Percentiles rank a stretch among this genome's conserved stretches.
phyloP scores from a whole-genome alignment of 2,113 vertebrate genomes.

The Hippocampus comes region DNA sequence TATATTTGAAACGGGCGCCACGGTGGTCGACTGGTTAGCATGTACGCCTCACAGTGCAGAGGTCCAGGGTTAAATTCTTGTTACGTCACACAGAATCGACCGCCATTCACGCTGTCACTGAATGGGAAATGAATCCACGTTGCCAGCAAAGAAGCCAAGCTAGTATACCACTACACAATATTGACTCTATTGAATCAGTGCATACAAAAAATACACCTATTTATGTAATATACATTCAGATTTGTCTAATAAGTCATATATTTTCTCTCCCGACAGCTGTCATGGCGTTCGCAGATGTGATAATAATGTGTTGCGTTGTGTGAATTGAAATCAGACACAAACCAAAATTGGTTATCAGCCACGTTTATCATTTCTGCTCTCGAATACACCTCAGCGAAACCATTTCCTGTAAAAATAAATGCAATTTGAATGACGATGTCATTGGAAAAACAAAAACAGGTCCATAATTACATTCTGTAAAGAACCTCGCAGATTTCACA shows the following conservation, averaged over 20 bases:
- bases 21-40: too few species aligned
- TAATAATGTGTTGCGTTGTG: too few species aligned
- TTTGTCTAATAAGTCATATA: not conserved
- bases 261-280: not conserved
- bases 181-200: not conserved
- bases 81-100: too few species aligned
- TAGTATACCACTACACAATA: too few species aligned
- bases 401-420: slow-evolving; percentile 39
- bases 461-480: slow-evolving; percentile 23
- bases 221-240: not conserved
- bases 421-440: slow-evolving; percentile 24
- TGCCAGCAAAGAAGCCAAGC: too few species aligned
- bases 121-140: too few species aligned
- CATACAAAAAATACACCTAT: not conserved
- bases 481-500: slow-evolving; percentile 5
- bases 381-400: slow-evolving; percentile 26
- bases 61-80: too few species aligned
- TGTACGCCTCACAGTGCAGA: too few species aligned
- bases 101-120: too few species aligned
- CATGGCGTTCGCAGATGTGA: not conserved
- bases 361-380: slow-evolving; percentile 25
- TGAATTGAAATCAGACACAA: slow-evolving; percentile 14
- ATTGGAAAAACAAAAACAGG: slow-evolving; percentile 20
- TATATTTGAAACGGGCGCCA: too few species aligned
- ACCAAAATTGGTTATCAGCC: slow-evolving; percentile 4